Base-by-base conservation (phyloP, 2,888 invertebrate genomes). In the Cantharis rustica region DNA sequence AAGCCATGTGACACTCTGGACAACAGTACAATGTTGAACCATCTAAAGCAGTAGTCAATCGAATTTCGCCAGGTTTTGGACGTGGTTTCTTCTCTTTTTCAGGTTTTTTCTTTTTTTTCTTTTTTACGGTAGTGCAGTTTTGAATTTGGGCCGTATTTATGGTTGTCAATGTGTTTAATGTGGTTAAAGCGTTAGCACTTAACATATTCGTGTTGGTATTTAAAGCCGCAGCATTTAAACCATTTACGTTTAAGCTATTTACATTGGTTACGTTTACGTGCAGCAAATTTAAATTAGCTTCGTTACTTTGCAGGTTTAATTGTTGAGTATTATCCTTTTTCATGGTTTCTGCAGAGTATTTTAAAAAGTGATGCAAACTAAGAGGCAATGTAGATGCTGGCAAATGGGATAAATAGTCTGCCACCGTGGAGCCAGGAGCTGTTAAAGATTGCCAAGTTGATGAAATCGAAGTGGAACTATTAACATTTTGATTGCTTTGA, bases 1-100 rank as follows among this genome's bases (percentile, higher is more conserved):
- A 95, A 61, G 95, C 95, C 95, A 96, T 95, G 87, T 96, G 95
- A 85, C 96, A 96, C 86, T 96, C 95, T 0, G 96, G 95, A 86
- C 96, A 96, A 86, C 96, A 95, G 84, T 95, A 96, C 16, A 96
- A 86, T 0, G 95, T 95, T 71, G 95, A 95, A 62, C 96, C 96
- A 82, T 96, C 96, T 72, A 93, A 83, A 10, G 95, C 95, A 2
- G 95, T 95, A 10, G 94, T 94, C 26, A 95, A 89, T 61, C 95
- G 91, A 82, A 95, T 95, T 88, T 95, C 95, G 0, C 95, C 96
- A 0, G 96, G 95, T 83, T 95, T 95, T 0, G 95, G 95, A 69
- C 95, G 89, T n/a, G 93, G 94, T 83, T 95, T 95, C 87, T 95
- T 95, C 86, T 95, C 95, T 85, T 94, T 93, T 16, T 90, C 91